These are phyloP conservation scores for Diadegma fenestrale DNA, from an alignment of 2,888 invertebrate species.

Conservation along the genomic window DNA sequence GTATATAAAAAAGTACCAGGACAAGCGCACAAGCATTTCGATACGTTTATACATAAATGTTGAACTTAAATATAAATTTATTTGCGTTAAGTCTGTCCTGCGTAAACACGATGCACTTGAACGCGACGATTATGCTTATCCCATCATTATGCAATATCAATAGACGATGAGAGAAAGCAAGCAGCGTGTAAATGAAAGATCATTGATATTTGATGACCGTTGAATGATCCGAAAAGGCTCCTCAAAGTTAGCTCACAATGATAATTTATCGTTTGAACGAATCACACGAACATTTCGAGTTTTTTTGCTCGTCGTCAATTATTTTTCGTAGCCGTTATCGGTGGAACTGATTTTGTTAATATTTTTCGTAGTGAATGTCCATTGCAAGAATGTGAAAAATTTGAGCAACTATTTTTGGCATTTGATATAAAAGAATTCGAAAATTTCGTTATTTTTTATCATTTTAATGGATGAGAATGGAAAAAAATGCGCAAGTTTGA, in stretches of 20 bases:
- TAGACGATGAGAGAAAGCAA: constrained; percentile 17
- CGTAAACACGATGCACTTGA: constrained; percentile 13
- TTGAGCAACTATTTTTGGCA: no score
- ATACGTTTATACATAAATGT: background rate
- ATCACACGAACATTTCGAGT: background rate
- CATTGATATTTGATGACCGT: constrained; percentile 39
- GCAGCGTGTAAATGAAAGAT: constrained; percentile 13
- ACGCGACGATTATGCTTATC: constrained; percentile 47
- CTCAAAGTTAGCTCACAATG: constrained; percentile 10
- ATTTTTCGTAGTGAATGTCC: no score
- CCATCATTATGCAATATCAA: constrained; percentile 52
- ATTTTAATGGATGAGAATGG: background rate
- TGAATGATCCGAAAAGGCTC: constrained; percentile 27
- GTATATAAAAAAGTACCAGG: background rate
- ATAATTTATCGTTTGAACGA: constrained; percentile 33
- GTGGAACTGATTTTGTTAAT: background rate
- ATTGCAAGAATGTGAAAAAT: no score
- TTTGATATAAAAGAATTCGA: no score
- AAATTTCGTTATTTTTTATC: no score
- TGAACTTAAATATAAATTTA: background rate
- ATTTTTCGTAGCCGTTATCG: background rate
- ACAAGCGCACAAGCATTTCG: background rate
- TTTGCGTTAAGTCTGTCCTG: background rate
- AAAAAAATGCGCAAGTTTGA: background rate
- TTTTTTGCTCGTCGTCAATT: background rate